These are phyloP conservation scores for Agrochola lychnidis DNA, from an alignment of 2,888 invertebrate genomes.

Conservation along the genomic window DNA sequence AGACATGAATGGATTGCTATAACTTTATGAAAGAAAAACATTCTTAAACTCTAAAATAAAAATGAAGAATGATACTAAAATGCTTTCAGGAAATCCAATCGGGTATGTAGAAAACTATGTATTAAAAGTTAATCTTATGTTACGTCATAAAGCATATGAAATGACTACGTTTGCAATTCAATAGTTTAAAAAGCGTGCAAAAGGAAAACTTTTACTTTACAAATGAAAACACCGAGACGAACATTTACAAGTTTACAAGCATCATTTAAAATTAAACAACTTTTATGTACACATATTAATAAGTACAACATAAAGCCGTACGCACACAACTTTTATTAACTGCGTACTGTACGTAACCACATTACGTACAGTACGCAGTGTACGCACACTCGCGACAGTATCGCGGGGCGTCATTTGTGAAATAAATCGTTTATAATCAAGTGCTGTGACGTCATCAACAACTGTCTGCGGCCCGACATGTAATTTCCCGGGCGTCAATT, in stretches of 20 bases:
- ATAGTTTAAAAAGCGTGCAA: neutral
- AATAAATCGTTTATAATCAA: conserved; percentile 90
- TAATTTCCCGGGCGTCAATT: conserved; percentile 90
- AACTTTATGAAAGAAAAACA: neutral
- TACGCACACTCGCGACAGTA: conserved; percentile 58
- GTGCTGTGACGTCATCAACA: conserved; percentile 89
- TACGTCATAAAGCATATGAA: conserved; percentile 1
- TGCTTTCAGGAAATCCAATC: neutral
- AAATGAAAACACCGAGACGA: neutral
- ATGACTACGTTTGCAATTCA: conserved; percentile 7
- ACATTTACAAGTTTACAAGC: conserved; percentile 4
- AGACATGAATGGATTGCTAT: neutral
- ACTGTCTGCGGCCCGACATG: conserved; percentile 89
- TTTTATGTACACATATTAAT: conserved; percentile 15
- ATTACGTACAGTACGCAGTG: conserved; percentile 50
- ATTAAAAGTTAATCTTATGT: neutral
- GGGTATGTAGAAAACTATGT: neutral
- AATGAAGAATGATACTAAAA: neutral
- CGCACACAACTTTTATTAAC: conserved; percentile 59
- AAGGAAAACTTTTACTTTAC: neutral
- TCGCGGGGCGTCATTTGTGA: conserved; percentile 78
- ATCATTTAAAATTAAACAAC: conserved; percentile 16
- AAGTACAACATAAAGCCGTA: conserved; percentile 14
- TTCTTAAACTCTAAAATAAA: neutral
- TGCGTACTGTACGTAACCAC: conserved; percentile 38